Evolutionary conservation across 2,888 invertebrate genomes (phyloP).

Genomic region (Prosopocoilus inquinatus): DNA sequence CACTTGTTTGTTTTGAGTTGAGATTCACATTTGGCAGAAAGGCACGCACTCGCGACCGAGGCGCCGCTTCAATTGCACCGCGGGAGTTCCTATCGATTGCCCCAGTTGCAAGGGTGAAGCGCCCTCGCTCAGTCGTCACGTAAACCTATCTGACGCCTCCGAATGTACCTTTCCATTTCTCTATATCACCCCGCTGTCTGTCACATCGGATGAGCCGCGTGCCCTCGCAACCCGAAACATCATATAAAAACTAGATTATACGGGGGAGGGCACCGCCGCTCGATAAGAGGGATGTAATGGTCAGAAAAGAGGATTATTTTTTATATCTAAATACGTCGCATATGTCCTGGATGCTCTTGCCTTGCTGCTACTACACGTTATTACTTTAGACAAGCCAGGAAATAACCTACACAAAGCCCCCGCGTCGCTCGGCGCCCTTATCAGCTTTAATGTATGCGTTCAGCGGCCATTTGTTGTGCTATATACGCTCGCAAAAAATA

Average conservation of each 20-base stretch:
- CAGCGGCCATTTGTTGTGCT: constrained; percentile 22
- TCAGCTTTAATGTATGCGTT: constrained; percentile 31
- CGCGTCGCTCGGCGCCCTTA: constrained; percentile 18
- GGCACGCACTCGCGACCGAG: constrained; percentile 54
- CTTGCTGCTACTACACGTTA: too few relatives aligned
- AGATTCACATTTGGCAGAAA: constrained; percentile 34
- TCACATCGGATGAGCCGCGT: constrained; percentile 22
- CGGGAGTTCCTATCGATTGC: constrained; percentile 59
- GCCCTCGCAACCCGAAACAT: constrained; percentile 24
- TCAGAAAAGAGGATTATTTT: constrained; percentile 47
- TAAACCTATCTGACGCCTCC: constrained; percentile 35
- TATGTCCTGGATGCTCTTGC: constrained; percentile 39
- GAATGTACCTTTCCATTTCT: constrained; percentile 28
- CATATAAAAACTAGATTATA: constrained; percentile 25
- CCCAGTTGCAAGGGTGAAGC: constrained; percentile 59
- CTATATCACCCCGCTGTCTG: constrained; percentile 23
- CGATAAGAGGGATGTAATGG: constrained; percentile 43
- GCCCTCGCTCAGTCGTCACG: constrained; percentile 42
- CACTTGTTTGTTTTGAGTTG: constrained; percentile 40
- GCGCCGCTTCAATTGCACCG: constrained; percentile 41
- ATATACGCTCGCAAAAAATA: constrained; percentile 6
- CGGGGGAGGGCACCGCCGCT: constrained; percentile 19
- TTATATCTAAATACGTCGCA: constrained; percentile 45
- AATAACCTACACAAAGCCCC: constrained; percentile 1
- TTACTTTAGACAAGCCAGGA: constrained; percentile 21